phyloP scores from a whole-genome alignment of 1,140 invertebrate genomes.

The Chironomus tepperi region DNA sequence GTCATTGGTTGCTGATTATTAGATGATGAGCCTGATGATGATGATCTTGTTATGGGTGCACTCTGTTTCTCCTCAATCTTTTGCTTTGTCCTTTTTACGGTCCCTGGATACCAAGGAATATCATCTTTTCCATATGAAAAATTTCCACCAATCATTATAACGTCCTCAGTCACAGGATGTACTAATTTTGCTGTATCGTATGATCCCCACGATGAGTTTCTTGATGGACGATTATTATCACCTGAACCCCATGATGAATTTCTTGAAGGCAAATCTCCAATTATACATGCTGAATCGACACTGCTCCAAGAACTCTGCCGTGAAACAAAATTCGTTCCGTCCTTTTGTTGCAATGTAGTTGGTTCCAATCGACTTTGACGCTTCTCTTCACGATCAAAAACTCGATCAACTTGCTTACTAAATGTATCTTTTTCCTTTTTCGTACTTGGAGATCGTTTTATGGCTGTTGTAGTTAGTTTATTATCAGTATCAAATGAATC shows the following conservation, averaged over 20 bases:
- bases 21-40: conserved; percentile 29
- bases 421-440: conserved; percentile 52
- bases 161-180: conserved; percentile 28
- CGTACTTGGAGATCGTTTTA: conserved; percentile 26
- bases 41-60: conserved; percentile 38
- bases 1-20: conserved; percentile 34
- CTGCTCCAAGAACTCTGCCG: conserved; percentile 67
- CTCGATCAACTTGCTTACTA: conserved; percentile 59
- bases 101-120: conserved; percentile 55
- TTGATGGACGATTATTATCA: conserved; percentile 54
- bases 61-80: conserved; percentile 55
- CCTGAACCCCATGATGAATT: conserved; percentile 76
- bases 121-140: conserved; percentile 53
- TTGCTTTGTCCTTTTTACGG: conserved; percentile 60
- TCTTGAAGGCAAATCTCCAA: conserved; percentile 52
- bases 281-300: conserved; percentile 49
- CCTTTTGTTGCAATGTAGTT: conserved; percentile 19
- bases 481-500: neutral
- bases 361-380: conserved; percentile 42
- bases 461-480: neutral
- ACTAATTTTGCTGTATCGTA: conserved; percentile 49
- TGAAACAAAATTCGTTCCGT: conserved; percentile 42
- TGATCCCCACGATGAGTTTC: conserved; percentile 66
- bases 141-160: conserved; percentile 40
- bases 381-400: conserved; percentile 62